Evolutionary conservation across 2,888 invertebrate species (phyloP).

Genomic region (Synanthedon myopaeformis): DNA sequence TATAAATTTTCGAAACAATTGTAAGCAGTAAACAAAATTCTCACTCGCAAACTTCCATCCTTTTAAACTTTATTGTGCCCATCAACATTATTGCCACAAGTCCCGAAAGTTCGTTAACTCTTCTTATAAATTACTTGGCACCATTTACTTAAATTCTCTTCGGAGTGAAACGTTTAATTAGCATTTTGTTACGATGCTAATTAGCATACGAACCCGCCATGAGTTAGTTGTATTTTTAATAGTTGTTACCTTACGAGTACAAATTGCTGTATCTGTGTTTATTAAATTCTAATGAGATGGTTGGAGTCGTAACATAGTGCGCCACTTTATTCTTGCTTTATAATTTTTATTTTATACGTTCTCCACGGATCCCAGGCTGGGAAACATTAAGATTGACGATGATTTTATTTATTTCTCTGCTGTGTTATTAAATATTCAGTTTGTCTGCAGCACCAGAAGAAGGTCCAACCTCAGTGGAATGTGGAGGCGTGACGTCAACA

Average conservation of each 20-base stretch:
- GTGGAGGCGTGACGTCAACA: constrained; percentile 80
- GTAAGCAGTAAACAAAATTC: neutral
- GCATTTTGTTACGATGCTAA: neutral
- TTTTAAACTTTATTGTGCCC: neutral
- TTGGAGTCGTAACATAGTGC: too few species aligned
- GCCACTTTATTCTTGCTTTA: too few species aligned
- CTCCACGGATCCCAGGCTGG: too few species aligned
- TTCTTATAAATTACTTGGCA: neutral
- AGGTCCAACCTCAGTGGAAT: constrained; percentile 80
- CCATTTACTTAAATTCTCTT: neutral
- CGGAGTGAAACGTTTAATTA: neutral
- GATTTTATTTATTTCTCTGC: neutral
- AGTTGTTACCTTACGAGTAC: too few species aligned
- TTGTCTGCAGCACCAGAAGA: constrained; percentile 78
- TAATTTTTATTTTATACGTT: too few species aligned
- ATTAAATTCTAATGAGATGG: too few species aligned
- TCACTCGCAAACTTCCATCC: neutral
- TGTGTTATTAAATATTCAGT: neutral
- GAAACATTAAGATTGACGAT: neutral
- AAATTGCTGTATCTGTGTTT: too few species aligned
- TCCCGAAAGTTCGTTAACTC: neutral
- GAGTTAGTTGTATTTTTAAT: too few species aligned
- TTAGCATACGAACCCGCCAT: too few species aligned
- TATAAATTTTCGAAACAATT: neutral
- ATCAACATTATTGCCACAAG: neutral